Base-by-base conservation (phyloP, 2,888 invertebrate species). In the Sabatieria punctata region DNA sequence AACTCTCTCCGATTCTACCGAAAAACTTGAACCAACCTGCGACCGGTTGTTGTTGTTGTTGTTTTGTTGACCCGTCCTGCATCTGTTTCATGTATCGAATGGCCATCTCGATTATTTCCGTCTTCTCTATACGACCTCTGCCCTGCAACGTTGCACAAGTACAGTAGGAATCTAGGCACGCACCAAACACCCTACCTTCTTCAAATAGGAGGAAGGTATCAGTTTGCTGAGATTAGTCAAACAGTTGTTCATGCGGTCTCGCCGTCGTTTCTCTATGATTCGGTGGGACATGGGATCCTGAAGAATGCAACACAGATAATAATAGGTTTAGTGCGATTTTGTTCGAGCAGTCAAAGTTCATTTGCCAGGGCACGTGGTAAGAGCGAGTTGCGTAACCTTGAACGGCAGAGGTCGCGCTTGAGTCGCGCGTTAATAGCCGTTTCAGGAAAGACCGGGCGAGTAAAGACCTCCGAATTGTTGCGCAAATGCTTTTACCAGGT, bases 221-320 rank as follows among this genome's bases (percentile, higher is more conserved):
- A 93, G 77, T 35, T 86, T 77, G 45, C 88, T 86, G 26, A 93
- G 75, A 67, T 91, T 88, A 0, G 88, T 88, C 49, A 93, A 71
- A 65, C 91, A 91, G 68, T 86, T 89, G 73, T 93, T 93, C 91
- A 93, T 93, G 46, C 91, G 78, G 69, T 93, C 91, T 23, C 93
- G 74, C 30, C 91, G 76, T 41, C 91, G 75, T 68, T 93, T 93
- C 71, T 93, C 91, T 53, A 93, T 93, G 56, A 93, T 88, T 49
- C 91, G 78, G 67, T 91, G 91, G n/a, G 91, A 91, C 78, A 88
- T 77, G 41, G 89, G 89, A 68, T 91, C 89, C 85, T 91, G 80
- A 77, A 81, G 39, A 60, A 63, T 57, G 56, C 52, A 51, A 52
- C 48, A 49, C 23, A 48, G n/a, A 6, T 37, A 15, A 15, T 30